phyloP scores from a whole-genome alignment of 1,140 invertebrate species.

The Heliconius hewitsoni region DNA sequence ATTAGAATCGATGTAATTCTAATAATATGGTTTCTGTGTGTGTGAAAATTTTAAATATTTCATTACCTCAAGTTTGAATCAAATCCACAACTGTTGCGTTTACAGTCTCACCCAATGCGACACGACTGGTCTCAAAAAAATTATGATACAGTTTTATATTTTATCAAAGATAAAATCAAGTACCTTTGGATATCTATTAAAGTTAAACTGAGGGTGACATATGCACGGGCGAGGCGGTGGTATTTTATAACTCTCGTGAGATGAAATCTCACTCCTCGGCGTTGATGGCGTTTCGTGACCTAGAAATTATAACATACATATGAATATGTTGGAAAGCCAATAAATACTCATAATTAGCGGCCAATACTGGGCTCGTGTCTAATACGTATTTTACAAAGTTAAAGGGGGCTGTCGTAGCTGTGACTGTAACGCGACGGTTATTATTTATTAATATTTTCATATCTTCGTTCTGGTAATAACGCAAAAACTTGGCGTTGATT shows the following conservation, averaged over 20 bases:
- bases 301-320: slow-evolving; percentile 32
- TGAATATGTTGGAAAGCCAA: neutral
- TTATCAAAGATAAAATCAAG: slow-evolving; percentile 7
- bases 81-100: too few species aligned
- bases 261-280: slow-evolving; percentile 59
- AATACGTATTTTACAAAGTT: neutral
- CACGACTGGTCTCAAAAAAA: too few species aligned
- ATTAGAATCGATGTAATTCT: too few species aligned
- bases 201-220: slow-evolving; percentile 60
- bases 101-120: too few species aligned
- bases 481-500: too few species aligned
- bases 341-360: neutral
- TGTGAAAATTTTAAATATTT: too few species aligned
- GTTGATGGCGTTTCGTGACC: slow-evolving; percentile 66
- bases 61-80: too few species aligned
- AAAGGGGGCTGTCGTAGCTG: too few species aligned
- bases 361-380: neutral
- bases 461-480: too few species aligned
- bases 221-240: slow-evolving; percentile 58
- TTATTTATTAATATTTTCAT: too few species aligned
- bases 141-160: neutral
- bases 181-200: slow-evolving; percentile 71
- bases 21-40: too few species aligned
- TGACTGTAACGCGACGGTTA: too few species aligned
- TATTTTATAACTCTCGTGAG: slow-evolving; percentile 63